A percentile compares a stretch with the other conserved stretches of the same genome.
These are phyloP conservation scores for Standfussiana lucernea DNA, from an alignment of 2,888 invertebrate genomes.

Conservation along the genomic window DNA sequence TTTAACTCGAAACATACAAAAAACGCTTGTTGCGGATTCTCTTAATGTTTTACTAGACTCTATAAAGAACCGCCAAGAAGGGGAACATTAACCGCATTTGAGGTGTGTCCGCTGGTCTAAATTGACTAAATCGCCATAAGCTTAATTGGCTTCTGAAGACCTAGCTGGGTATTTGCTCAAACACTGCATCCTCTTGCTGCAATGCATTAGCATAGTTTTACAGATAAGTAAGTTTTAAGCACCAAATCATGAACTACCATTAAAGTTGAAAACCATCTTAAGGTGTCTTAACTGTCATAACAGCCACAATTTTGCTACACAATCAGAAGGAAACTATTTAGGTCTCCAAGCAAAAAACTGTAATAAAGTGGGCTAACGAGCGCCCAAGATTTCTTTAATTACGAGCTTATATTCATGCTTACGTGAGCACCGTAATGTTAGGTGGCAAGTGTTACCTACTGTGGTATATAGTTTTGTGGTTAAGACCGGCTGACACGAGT, in stretches of 20 bases:
- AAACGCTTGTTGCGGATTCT: slow-evolving; percentile 34
- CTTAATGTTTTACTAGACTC: slow-evolving; percentile 31
- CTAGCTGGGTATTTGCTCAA: not conserved
- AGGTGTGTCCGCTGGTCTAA: slow-evolving; percentile 18
- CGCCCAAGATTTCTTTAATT: slow-evolving; percentile 62
- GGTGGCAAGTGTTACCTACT: slow-evolving; percentile 61
- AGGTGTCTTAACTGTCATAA: slow-evolving; percentile 4
- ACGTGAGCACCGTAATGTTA: slow-evolving; percentile 61
- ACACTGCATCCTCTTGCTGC: not conserved
- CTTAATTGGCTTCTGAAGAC: slow-evolving; percentile 12
- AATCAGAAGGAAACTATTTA: slow-evolving; percentile 40
- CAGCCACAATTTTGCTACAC: slow-evolving; percentile 16
- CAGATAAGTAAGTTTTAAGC: slow-evolving; percentile 5
- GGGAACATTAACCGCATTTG: slow-evolving; percentile 45
- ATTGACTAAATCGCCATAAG: slow-evolving; percentile 14
- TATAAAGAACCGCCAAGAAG: slow-evolving; percentile 34
- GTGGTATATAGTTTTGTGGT: slow-evolving; percentile 69
- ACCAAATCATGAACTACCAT: not conserved
- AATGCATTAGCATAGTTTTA: not conserved
- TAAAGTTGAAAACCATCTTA: slow-evolving; percentile 18
- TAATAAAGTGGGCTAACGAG: slow-evolving; percentile 48
- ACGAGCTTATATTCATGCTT: slow-evolving; percentile 55
- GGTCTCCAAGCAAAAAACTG: slow-evolving; percentile 33
- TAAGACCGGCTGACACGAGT: slow-evolving; percentile 25
- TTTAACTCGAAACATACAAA: slow-evolving; percentile 47